Conservation (phyloP, 2,113 vertebrate genomes). For the Apaloderma vittatum region DNA sequence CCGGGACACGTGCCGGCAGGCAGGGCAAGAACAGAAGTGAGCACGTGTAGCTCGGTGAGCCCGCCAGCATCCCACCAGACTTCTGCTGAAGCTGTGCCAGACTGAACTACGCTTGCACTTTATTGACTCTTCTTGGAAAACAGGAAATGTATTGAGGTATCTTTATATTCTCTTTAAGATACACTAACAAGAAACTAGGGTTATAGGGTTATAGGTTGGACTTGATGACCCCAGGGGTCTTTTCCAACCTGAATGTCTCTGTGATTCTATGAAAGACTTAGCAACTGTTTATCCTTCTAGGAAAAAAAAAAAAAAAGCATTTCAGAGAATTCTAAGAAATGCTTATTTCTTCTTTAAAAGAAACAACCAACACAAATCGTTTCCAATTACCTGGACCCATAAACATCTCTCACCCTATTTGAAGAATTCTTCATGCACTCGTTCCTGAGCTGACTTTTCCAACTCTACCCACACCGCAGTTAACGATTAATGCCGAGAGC, state of each 20-base stretch:
- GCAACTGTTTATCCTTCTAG: neutral
- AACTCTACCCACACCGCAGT: neutral
- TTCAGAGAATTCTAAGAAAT: neutral
- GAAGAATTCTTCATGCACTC: no score
- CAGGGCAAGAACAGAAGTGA: no score
- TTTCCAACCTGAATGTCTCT: no score
- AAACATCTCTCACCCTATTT: neutral
- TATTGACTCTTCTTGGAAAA: neutral
- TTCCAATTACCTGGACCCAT: neutral
- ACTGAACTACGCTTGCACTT: neutral
- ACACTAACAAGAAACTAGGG: no score
- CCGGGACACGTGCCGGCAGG: neutral
- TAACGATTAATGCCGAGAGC: neutral
- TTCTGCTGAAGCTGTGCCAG: neutral
- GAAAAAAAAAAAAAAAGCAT: neutral
- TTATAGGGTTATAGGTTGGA: no score
- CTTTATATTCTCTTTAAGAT: no score
- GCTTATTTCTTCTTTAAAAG: neutral
- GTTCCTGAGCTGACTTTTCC: neutral
- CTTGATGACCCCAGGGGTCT: no score
- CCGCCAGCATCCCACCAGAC: no score
- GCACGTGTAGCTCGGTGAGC: neutral
- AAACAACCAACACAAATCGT: no score
- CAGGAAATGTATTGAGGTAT: no score
- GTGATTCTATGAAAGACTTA: neutral